Evolutionary conservation across 1,140 invertebrate genomes (phyloP).

Genomic region (Pachypeltis micranthus): DNA sequence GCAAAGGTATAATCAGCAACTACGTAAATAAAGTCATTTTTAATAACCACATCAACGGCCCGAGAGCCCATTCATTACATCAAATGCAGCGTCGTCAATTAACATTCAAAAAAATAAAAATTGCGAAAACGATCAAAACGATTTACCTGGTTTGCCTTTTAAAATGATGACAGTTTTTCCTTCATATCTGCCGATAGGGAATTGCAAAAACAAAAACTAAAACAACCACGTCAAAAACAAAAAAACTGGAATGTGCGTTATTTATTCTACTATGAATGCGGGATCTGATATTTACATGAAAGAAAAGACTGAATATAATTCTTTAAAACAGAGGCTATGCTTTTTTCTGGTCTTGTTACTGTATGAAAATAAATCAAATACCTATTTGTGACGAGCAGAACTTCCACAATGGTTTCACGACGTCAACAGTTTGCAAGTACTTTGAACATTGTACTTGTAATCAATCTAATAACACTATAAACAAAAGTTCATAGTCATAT

Average conservation of each 20-base stretch:
- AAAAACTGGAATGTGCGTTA: conserved; percentile 1
- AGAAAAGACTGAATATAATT: neutral
- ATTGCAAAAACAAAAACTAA: neutral
- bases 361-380: neutral
- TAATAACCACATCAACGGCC: too few species aligned
- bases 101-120: too few species aligned
- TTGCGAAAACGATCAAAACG: too few species aligned
- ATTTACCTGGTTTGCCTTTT: too few species aligned
- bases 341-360: neutral
- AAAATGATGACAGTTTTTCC: too few species aligned
- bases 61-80: too few species aligned
- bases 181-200: neutral
- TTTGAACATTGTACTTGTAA: neutral
- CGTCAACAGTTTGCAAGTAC: too few species aligned
- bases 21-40: too few species aligned
- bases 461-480: neutral
- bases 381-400: neutral
- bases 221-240: neutral
- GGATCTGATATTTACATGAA: neutral
- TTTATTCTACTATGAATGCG: neutral
- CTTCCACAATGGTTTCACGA: neutral
- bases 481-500: neutral
- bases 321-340: neutral
- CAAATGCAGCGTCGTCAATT: too few species aligned
- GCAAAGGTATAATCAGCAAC: too few species aligned